phyloP scores from a whole-genome alignment of 1,140 invertebrate species.

The Papilio machaon region DNA sequence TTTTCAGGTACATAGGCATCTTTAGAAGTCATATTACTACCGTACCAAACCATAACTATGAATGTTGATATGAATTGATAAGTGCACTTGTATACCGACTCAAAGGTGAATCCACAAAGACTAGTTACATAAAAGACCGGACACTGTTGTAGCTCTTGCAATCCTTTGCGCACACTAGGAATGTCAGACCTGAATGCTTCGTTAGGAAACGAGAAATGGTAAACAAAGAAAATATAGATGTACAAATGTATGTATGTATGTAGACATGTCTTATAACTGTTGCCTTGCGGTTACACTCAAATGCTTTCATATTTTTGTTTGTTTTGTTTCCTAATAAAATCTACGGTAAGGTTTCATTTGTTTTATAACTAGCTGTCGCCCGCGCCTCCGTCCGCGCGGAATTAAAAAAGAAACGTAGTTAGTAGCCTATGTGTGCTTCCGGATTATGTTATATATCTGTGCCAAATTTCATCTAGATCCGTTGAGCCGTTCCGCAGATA shows the following conservation, averaged over 20 bases:
- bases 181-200: not conserved
- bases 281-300: not conserved
- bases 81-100: not conserved
- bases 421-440: no score
- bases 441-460: no score
- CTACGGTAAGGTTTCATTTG: no score
- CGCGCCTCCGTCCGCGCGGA: no score
- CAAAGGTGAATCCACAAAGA: constrained; percentile 10
- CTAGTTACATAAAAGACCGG: not conserved
- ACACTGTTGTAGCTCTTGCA: not conserved
- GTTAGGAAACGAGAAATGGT: constrained; percentile 1
- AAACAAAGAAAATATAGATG: constrained; percentile 10
- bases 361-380: no score
- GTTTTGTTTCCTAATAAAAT: no score
- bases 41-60: not conserved
- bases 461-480: no score
- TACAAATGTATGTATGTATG: not conserved
- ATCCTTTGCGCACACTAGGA: not conserved
- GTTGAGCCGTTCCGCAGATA: no score
- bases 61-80: constrained; percentile 15
- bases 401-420: no score
- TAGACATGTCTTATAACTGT: not conserved
- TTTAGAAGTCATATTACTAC: not conserved
- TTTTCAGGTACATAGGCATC: not conserved
- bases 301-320: not conserved